phyloP scores from a whole-genome alignment of 2,888 invertebrate species.

The Apamea epomidion region DNA sequence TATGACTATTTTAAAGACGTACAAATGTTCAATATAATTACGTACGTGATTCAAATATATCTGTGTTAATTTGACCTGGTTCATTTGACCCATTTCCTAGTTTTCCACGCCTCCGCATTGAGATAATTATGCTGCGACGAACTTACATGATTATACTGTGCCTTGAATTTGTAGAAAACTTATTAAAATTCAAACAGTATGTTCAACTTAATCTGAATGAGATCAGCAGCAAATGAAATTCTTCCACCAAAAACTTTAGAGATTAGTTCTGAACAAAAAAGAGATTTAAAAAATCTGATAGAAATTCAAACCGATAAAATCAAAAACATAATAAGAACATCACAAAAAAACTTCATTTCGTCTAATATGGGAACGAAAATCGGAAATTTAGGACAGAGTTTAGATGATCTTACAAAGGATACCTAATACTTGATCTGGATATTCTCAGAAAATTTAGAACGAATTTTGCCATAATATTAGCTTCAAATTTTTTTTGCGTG shows the following conservation, averaged over 20 bases:
- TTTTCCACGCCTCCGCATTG: slow-evolving; percentile 20
- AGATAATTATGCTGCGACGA: slow-evolving; percentile 27
- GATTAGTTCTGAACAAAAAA: not conserved
- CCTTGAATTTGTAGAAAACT: slow-evolving; percentile 6
- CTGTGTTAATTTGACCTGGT: slow-evolving; percentile 39
- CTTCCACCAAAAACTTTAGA: not conserved
- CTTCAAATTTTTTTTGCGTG: slow-evolving; percentile 37
- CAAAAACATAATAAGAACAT: not conserved
- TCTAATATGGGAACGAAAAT: slow-evolving; percentile 16
- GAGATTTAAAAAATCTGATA: slow-evolving; percentile 1
- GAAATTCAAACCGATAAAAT: not conserved
- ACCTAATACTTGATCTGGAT: slow-evolving; percentile 16
- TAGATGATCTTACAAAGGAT: slow-evolving; percentile 22
- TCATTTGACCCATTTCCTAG: slow-evolving; percentile 41
- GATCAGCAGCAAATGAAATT: not conserved
- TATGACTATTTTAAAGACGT: not conserved
- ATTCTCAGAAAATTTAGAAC: slow-evolving; percentile 30
- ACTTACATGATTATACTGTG: not conserved
- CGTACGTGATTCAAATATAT: slow-evolving; percentile 1
- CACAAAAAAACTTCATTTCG: slow-evolving; percentile 7
- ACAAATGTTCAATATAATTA: slow-evolving; percentile 9
- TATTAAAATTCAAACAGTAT: not conserved
- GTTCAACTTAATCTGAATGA: not conserved
- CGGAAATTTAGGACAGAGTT: slow-evolving; percentile 30
- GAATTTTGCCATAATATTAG: slow-evolving; percentile 8